Conservation (phyloP, 2,888 invertebrate genomes). For the Trisateles emortualis region DNA sequence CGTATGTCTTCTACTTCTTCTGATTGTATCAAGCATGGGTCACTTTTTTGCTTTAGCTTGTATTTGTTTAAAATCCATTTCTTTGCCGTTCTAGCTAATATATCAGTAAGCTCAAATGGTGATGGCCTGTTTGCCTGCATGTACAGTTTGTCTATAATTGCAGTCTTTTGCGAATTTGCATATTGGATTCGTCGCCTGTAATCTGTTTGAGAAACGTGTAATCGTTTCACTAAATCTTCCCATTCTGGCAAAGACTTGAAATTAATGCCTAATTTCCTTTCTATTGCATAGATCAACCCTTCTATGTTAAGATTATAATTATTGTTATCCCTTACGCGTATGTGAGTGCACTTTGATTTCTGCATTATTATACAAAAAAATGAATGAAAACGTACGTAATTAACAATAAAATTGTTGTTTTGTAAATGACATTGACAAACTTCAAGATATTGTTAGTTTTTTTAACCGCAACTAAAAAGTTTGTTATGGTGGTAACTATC, state of each 20-base stretch:
- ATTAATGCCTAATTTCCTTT: constrained; percentile 64
- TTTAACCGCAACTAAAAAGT: too few species aligned
- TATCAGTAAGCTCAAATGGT: constrained; percentile 69
- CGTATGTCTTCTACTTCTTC: constrained; percentile 4
- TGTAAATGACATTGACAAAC: neutral
- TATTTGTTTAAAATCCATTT: constrained; percentile 55
- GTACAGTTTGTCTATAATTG: constrained; percentile 70
- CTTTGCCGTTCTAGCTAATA: constrained; percentile 64
- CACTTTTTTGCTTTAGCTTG: constrained; percentile 8
- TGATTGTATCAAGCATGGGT: constrained; percentile 4
- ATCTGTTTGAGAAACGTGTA: constrained; percentile 57
- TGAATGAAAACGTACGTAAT: neutral
- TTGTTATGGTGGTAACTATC: too few species aligned
- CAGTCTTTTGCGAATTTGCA: constrained; percentile 59
- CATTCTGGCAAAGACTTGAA: constrained; percentile 67
- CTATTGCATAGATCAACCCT: constrained; percentile 62
- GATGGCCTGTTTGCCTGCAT: constrained; percentile 61
- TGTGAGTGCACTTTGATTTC: constrained; percentile 55
- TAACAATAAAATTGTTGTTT: neutral
- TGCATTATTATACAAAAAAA: constrained; percentile 13
- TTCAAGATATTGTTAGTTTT: too few species aligned
- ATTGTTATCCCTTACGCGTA: constrained; percentile 62
- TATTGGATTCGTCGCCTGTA: constrained; percentile 61
- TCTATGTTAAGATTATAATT: constrained; percentile 59
- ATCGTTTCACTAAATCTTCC: constrained; percentile 62